Base-by-base conservation (phyloP, 2,113 vertebrate genomes). In the Misgurnus mizolepis region DNA sequence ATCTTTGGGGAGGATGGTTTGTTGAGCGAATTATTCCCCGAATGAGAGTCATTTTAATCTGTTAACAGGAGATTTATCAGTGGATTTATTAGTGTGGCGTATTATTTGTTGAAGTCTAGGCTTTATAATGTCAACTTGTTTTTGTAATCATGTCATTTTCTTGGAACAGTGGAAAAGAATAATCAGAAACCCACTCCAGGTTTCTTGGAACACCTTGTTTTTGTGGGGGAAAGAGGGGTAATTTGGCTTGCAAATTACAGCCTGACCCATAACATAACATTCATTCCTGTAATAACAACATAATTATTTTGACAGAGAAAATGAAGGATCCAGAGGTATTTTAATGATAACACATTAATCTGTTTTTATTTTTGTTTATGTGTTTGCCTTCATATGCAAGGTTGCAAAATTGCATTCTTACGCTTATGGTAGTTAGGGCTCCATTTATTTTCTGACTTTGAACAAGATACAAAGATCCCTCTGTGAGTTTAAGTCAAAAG, bases 201-300 rank as follows among this genome's bases (percentile, higher is more conserved):
- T 67, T 73, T 67, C 64, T 75, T 56, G 15, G 40, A 75, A 83
- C 66, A 41, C 22, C 56, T 11, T 69, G 65, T 60, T 78, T 78
- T 83, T 72, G 34, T 45, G 2, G 12, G 41, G 53, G 27, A 41
- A 49, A 45, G 41, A 43, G 56, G 47, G 74, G 34, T 12, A 18
- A 80, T 67, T 74, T 67, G 53, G 17, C 47, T 66, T 74, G 58
- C 15, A 43, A 43, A 45, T 77, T 50, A 47, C 6, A 40, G 41
- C 50, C 61, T 83, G 27, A 64, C 56, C 67, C 0, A 4, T 78
- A 12, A 80, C 0, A 4, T 78, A 12, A 80, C 72, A 79, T 80
- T 72, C 61, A 34, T 61, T 18, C 65, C 53, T 41, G 53, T 70
- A 80, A 83, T 58, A 45, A 65, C 58, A 75, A 27, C 39, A 18